These are phyloP conservation scores for Calypte anna DNA, from an alignment of 2,113 vertebrate genomes.

Conservation along the genomic window DNA sequence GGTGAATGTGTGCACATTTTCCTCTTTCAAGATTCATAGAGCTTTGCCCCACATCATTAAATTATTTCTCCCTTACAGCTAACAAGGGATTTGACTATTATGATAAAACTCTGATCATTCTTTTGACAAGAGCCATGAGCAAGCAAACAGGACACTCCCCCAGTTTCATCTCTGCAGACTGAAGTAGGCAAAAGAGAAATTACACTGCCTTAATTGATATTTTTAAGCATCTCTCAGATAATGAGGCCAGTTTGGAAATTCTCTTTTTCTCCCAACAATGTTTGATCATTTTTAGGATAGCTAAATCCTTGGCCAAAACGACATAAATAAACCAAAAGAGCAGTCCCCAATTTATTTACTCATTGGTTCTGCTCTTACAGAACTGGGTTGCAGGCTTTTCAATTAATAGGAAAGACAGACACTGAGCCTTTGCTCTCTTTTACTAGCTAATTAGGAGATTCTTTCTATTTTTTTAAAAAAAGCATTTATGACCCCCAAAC, in stretches of 20 bases:
- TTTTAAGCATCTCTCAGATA: constrained; percentile 75
- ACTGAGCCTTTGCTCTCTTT: neutral
- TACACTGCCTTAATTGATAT: constrained; percentile 85
- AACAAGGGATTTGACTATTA: constrained; percentile 63
- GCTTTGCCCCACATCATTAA: constrained; percentile 71
- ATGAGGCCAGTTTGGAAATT: constrained; percentile 79
- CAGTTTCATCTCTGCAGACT: constrained; percentile 81
- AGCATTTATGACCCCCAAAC: neutral
- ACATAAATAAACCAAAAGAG: constrained; percentile 63
- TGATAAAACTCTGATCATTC: constrained; percentile 38
- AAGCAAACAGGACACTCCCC: constrained; percentile 68
- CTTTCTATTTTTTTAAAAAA: neutral
- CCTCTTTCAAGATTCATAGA: neutral
- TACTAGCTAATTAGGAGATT: constrained; percentile 10
- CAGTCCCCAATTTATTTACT: constrained; percentile 57
- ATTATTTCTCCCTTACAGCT: constrained; percentile 64
- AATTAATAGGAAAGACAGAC: constrained; percentile 54
- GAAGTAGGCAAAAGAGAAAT: constrained; percentile 80
- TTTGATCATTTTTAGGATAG: constrained; percentile 71
- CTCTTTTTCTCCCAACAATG: constrained; percentile 35
- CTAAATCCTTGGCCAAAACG: constrained; percentile 74
- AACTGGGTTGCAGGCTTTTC: constrained; percentile 51
- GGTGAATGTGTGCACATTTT: neutral
- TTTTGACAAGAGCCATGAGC: constrained; percentile 56
- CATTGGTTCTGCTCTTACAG: constrained; percentile 19